Evolutionary conservation across 2,113 vertebrate species (phyloP).

Genomic region (Pseudorectes ferrugineus): DNA sequence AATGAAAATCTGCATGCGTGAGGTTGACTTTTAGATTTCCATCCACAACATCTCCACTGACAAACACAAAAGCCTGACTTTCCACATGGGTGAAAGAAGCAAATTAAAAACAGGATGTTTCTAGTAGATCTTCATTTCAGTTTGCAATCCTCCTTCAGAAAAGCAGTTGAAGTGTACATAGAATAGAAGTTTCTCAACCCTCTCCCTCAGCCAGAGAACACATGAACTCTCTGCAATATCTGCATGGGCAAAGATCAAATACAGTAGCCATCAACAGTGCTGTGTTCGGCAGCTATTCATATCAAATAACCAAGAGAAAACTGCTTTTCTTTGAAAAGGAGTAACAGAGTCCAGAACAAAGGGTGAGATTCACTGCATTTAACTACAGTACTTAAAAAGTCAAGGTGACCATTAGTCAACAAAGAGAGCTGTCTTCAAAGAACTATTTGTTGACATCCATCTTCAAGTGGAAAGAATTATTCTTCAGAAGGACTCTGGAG

Average conservation of each 20-base stretch:
- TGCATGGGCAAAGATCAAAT: background rate
- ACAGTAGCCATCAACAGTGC: background rate
- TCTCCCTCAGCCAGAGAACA: background rate
- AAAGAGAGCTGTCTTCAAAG: background rate
- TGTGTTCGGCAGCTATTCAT: background rate
- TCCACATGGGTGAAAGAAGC: background rate
- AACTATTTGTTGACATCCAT: background rate
- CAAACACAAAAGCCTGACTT: background rate
- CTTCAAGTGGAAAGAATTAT: background rate
- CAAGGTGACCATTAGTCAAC: background rate
- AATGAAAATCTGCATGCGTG: background rate
- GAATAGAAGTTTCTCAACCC: background rate
- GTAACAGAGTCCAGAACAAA: background rate
- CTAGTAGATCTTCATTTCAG: background rate
- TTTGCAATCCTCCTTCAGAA: background rate
- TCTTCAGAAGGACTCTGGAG: background rate
- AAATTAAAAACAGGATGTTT: background rate
- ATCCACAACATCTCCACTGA: background rate
- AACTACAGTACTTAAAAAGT: background rate
- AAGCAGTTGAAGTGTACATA: background rate
- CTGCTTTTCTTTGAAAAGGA: slow-evolving; percentile 19
- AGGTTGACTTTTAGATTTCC: background rate
- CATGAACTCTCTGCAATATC: background rate
- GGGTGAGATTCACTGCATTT: background rate
- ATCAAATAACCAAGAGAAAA: background rate